Evolutionary conservation across 2,888 invertebrate genomes (phyloP), one percentile per base, ranked within the genome.

Genomic region (Teinopalpus imperialis): DNA sequence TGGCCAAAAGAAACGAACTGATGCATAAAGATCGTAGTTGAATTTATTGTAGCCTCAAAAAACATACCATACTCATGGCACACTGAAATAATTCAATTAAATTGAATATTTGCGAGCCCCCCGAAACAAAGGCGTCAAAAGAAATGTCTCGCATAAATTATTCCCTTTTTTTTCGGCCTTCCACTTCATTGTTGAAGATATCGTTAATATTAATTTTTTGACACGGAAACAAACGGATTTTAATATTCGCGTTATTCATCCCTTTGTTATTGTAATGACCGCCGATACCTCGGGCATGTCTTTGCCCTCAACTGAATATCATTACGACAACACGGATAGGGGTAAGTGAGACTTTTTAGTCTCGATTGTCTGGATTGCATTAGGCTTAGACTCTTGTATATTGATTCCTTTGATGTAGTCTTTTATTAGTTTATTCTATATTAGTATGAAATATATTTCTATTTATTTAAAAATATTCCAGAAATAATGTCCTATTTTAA

Each of bases 131-230:
- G 69, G 80, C 82, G 77, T 78, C 80, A 83, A 81, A 78, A 80
- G 80, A 74, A 80, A 80, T 77, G 76, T 80, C 78, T 72, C 69
- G 85, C 73, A 87, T 88, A 85, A 87, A 87, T 87, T 85, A 85
- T 77, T 77, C 71, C 66, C 64, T 69, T 76, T 81, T 81, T 83
- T 76, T 72, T 59, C n/a, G n/a, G 51, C 53, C 51, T 63, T 67
- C 69, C 80, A 81, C 82, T 80, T 81, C 81, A 82, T 87, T 81
- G 81, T 64, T 65, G 68, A 67, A 79, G 83, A 81, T 83, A 87
- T 86, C 87, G 87, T 88, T 88, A 88, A 88, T 88, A 87, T 88
- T 88, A 86, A 87, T 88, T 81, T 88, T 85, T 82, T 77, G 80
- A 80, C 85, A 77, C 85, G 76, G 77, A 81, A 81, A 81, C 85